These are phyloP conservation scores for Geotrypetes seraphini DNA, from an alignment of 2,797 vertebrate genomes.

Conservation along the genomic window DNA sequence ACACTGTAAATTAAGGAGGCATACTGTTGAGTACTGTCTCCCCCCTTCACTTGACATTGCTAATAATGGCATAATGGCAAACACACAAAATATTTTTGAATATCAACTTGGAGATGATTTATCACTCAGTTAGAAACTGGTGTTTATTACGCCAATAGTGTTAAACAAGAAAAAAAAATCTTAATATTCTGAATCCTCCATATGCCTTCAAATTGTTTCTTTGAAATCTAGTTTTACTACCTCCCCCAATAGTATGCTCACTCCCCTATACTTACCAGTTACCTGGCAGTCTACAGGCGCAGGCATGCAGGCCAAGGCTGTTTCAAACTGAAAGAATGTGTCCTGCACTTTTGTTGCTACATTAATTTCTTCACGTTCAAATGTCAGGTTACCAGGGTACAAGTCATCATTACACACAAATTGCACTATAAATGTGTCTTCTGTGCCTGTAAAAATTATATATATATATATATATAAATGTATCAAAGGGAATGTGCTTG, in stretches of 20 bases:
- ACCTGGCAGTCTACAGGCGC: conserved; percentile 79
- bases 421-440: conserved; percentile 67
- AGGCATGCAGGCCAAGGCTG: conserved; percentile 74
- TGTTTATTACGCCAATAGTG: no score
- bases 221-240: background rate
- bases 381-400: conserved; percentile 51
- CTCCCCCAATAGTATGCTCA: no score
- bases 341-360: conserved; percentile 43
- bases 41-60: no score
- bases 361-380: conserved; percentile 68
- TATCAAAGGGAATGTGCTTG: no score
- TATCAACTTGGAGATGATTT: no score
- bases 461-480: no score
- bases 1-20: no score
- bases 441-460: conserved; percentile 50
- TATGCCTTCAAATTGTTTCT: background rate
- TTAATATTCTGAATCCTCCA: background rate
- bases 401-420: conserved; percentile 70
- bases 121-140: no score
- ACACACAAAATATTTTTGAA: no score
- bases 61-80: no score
- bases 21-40: no score
- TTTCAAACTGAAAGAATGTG: conserved; percentile 79
- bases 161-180: no score
- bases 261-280: conserved; percentile 57